Base-by-base conservation (phyloP, 2,888 invertebrate species). In the Drosophila flavopinicola region DNA sequence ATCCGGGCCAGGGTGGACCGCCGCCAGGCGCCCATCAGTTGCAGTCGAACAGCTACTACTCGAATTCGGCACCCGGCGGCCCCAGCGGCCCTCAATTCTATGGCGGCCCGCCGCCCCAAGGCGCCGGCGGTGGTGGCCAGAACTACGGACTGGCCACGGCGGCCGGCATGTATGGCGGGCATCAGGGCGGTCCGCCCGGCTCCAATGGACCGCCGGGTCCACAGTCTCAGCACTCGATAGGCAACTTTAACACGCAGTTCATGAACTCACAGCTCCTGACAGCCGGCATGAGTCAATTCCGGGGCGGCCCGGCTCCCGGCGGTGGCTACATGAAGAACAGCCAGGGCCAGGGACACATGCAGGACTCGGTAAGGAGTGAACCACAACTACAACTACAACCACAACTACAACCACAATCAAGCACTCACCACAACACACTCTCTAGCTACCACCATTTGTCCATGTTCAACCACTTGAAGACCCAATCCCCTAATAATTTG, bases 231-330 rank as follows among this genome's bases (percentile, higher is more conserved):
- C 91, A 91, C 60, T 90, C 90, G 57, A 91, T 91, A 85, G 87
- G 91, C n/a, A 91, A 87, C 49, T 91, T 90, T 30, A 90, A 92
- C 64, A 93, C 93, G 6, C 93, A 93, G 78, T 94, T 93, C 83
- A 89, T 94, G 67, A 93, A 93, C 73, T 92, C 93, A 0, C 93
- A 94, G 63, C 92, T 94, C 63, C 93, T 95, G 82, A 93, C 93
- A 90, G 93, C 90, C 77, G 93, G 91, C 3, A 90, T 91, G 29
- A 90, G 88, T 69, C 91, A 91, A 69, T 91, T 90, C 77, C 91
- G 91, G 11, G 89, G 90, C 39, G 91, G 90, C 29, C 91, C 91
- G 29, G 88, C 89, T 37, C 90, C 89, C 3, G 88, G 71, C 42
- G 71, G 71, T 7, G 78, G 87, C 13, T 91, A 91, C 27, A 89